A percentile compares a stretch with the other conserved stretches of the same genome.
These are phyloP conservation scores for Eulemur mongoz DNA, from an alignment of 2,797 vertebrate species.

Conservation along the genomic window DNA sequence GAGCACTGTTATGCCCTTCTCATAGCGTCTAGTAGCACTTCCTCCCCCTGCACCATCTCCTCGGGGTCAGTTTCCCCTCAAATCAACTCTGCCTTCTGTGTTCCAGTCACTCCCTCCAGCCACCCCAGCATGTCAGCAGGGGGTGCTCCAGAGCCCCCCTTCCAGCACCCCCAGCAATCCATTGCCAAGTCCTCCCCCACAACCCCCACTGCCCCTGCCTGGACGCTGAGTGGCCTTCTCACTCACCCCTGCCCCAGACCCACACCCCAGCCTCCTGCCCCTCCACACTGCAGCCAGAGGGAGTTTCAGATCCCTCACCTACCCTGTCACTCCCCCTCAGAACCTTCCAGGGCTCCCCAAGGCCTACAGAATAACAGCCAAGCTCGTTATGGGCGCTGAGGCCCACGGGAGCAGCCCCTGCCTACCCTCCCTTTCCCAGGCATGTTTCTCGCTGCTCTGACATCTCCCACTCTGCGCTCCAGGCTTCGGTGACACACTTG, in stretches of 20 bases:
- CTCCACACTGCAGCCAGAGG: not conserved
- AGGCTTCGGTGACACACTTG: not conserved
- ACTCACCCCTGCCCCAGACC: not conserved
- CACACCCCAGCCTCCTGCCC: not conserved
- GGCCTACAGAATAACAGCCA: not conserved
- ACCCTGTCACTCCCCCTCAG: not conserved
- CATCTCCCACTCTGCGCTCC: not conserved
- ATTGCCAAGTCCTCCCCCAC: not conserved
- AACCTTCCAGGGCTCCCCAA: not conserved
- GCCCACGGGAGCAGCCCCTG: not conserved
- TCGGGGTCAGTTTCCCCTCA: not conserved
- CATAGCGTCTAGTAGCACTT: not conserved
- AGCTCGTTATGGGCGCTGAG: not conserved
- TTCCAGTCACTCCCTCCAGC: not conserved
- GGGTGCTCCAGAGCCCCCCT: not conserved
- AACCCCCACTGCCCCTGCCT: not conserved
- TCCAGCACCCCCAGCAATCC: not conserved
- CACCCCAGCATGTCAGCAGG: not conserved
- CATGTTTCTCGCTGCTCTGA: not conserved
- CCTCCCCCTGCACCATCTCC: not conserved
- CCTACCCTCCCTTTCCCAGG: not conserved
- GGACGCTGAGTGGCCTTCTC: not conserved
- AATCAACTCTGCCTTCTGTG: not conserved
- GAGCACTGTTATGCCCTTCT: not conserved
- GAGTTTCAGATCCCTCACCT: not conserved